phyloP scores from a whole-genome alignment of 1,140 invertebrate species.

The Trichonephila clavipes region DNA sequence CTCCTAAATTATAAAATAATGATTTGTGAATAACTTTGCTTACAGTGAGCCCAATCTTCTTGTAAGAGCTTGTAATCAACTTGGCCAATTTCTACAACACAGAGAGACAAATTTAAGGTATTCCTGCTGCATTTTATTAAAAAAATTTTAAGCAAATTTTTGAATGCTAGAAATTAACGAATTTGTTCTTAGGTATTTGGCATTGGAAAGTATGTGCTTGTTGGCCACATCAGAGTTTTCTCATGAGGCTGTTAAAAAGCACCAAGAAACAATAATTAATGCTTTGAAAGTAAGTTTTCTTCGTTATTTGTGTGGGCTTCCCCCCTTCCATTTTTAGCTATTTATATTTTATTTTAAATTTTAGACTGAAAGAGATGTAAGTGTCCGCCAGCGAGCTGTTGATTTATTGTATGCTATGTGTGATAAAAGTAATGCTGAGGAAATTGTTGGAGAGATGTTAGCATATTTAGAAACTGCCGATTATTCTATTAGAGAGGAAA shows the following conservation, averaged over 20 bases:
- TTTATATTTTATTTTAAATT: neutral
- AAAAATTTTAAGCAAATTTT: neutral
- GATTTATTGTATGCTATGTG: conserved; percentile 99
- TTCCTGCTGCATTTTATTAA: neutral
- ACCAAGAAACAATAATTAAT: conserved; percentile 99
- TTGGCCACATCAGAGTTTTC: conserved; percentile 99
- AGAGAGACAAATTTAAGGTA: conserved; percentile 97
- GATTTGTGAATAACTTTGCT: no score
- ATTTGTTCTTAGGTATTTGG: conserved; percentile 87
- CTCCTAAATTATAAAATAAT: no score
- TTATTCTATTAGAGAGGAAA: conserved; percentile 99
- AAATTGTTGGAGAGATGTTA: conserved; percentile 99
- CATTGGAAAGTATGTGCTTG: conserved; percentile 99
- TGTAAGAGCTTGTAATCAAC: conserved; percentile 98
- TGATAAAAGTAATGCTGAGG: conserved; percentile 99
- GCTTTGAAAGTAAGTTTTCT: conserved; percentile 91
- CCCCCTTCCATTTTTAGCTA: neutral
- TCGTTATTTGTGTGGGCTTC: no score
- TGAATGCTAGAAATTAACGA: neutral
- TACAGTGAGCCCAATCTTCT: conserved; percentile 93
- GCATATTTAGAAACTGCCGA: conserved; percentile 99
- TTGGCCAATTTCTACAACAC: conserved; percentile 99
- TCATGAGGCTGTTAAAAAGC: conserved; percentile 99
- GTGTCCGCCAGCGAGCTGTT: conserved; percentile 98
- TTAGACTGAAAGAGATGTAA: conserved; percentile 98